Percentiles rank a stretch among this genome's conserved stretches.
Evolutionary conservation across 2,888 invertebrate genomes (phyloP).

Genomic region (Schizotus pectinicornis): DNA sequence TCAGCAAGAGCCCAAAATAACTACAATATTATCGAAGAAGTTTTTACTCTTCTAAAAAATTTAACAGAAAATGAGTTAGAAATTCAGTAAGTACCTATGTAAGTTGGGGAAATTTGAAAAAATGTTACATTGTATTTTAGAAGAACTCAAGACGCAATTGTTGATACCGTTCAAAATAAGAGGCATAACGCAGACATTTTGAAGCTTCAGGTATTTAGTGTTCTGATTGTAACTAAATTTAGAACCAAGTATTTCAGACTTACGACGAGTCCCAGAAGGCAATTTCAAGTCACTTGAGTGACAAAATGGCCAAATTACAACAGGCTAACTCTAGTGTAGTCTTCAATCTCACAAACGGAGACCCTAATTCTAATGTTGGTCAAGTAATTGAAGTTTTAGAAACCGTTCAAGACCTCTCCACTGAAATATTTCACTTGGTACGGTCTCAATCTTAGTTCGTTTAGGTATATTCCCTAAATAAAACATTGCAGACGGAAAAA

Average conservation of each 20-base stretch:
- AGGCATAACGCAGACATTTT: conserved; percentile 12
- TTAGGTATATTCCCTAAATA: neutral
- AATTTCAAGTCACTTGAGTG: conserved; percentile 53
- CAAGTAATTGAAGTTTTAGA: conserved; percentile 49
- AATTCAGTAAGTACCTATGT: conserved; percentile 42
- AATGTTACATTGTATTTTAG: conserved; percentile 1
- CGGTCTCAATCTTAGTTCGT: conserved; percentile 6
- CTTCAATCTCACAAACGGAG: conserved; percentile 44
- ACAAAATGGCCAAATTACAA: conserved; percentile 56
- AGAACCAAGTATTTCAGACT: conserved; percentile 41
- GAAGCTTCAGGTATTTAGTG: conserved; percentile 7
- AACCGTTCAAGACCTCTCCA: conserved; percentile 55
- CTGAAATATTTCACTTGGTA: conserved; percentile 56
- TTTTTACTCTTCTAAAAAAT: conserved; percentile 56
- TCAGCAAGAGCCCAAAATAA: conserved; percentile 57
- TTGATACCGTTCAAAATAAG: conserved; percentile 4
- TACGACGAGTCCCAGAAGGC: conserved; percentile 56
- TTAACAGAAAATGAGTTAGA: conserved; percentile 58
- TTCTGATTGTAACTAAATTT: neutral
- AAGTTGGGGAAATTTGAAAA: neutral
- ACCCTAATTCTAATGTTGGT: conserved; percentile 37
- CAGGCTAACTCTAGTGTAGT: conserved; percentile 52
- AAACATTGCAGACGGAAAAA: conserved; percentile 39
- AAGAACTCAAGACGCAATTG: conserved; percentile 4
- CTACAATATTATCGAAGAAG: conserved; percentile 60